A percentile compares a stretch with the other conserved stretches of the same genome.
These are phyloP conservation scores for Ophiothrix spiculata DNA, from an alignment of 35 echinoderm and acorn worm genomes.

Conservation along the genomic window DNA sequence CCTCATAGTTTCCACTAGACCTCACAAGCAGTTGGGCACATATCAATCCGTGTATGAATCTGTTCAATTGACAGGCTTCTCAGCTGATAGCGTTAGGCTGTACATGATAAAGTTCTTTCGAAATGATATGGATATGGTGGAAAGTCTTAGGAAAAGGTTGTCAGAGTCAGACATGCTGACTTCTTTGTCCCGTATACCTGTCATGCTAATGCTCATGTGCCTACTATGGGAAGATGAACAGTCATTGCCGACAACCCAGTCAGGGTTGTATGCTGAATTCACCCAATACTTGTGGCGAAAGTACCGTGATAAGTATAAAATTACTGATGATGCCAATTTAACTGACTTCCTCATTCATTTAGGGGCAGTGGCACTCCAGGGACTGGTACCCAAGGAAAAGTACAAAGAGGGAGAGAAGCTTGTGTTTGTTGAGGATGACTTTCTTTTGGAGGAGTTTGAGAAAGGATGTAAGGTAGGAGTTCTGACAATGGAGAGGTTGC, in stretches of 20 bases:
- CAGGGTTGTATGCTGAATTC: constrained; percentile 21
- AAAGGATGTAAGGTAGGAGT: constrained; percentile 15
- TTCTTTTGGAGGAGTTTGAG: neutral
- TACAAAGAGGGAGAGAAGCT: neutral
- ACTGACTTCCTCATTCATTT: neutral
- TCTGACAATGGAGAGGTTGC: neutral
- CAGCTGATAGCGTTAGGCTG: neutral
- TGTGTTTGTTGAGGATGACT: constrained; percentile 14
- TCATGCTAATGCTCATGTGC: constrained; percentile 20
- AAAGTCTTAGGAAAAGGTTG: neutral
- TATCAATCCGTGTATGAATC: neutral
- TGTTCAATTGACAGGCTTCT: constrained; percentile 20
- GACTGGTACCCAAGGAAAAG: neutral
- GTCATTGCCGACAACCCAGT: constrained; percentile 4
- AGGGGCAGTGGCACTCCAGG: constrained; percentile 8
- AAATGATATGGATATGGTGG: neutral
- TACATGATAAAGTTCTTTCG: constrained; percentile 26
- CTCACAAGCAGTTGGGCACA: constrained; percentile 20
- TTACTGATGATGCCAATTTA: neutral
- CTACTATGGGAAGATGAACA: neutral
- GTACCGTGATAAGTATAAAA: neutral
- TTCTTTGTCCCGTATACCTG: constrained; percentile 6
- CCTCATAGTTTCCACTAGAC: constrained; percentile 15
- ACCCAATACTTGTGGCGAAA: neutral
- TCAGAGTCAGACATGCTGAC: neutral